Evolutionary conservation across 2,888 invertebrate genomes (phyloP), one percentile per base, ranked within the genome.

Genomic region (Lasiommata megera): DNA sequence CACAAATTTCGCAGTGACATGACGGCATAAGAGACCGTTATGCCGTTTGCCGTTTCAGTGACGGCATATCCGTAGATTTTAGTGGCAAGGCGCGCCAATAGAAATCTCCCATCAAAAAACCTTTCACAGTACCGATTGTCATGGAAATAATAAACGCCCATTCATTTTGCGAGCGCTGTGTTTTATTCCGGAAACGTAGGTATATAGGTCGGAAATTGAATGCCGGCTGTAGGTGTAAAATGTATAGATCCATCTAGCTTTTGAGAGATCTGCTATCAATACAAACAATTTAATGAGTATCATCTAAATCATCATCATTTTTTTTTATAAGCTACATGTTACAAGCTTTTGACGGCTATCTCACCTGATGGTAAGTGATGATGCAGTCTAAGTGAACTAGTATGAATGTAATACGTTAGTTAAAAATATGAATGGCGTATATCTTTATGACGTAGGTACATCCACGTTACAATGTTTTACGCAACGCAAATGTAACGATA

Each of bases 401-500:
- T 38, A 7, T 16, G 38, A 14, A 16, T 38, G 34, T 41, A 5
- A 1, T 41, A n/a, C n/a, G n/a, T 17, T 16, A 9, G 6, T 9
- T 23, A 23, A 12, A 43, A 43, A 43, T 43, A 43, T 23, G 23
- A 43, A 28, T 43, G n/a, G 41, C 23, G 12, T 12, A 11, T 12
- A 43, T 12, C 41, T 6, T 43, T 12, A 28, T 29, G 44, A 44
- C 44, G 31, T 46, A 16, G 16, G 14, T 9, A 31, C 46, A 46
- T 31, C 16, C 16, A 37, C 18, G 47, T 48, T 48, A 48, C 12
- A 34, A 31, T 18, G 37, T 51, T 28, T 18, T 28, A 51, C 38
- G 51, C 23, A 50, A 38, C 37, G 23, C 28, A 38, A 29, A 40
- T 38, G 6, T 51, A 16, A 11, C 16, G 28, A 51, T 51, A 37